These are phyloP conservation scores for Oncorhynchus masou DNA, from an alignment of 2,113 vertebrate genomes.

Conservation along the genomic window DNA sequence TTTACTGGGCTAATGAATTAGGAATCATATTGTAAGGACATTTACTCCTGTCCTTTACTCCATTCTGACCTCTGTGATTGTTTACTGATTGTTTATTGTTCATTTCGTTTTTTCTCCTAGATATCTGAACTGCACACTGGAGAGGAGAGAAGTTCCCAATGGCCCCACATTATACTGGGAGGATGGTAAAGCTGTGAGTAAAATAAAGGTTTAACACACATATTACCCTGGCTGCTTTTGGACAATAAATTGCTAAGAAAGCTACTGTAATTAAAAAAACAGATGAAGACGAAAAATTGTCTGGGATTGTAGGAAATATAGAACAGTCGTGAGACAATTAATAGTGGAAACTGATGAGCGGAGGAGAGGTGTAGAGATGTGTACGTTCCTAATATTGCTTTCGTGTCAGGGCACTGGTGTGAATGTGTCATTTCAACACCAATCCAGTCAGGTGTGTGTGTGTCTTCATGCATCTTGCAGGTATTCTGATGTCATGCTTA, in stretches of 20 bases:
- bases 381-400: constrained; percentile 26
- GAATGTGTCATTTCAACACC: constrained; percentile 30
- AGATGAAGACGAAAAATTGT: constrained; percentile 1
- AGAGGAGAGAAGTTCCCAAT: no score
- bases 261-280: background rate
- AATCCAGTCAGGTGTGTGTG: background rate
- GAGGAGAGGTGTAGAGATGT: constrained; percentile 22
- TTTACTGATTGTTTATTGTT: no score
- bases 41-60: no score
- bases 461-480: background rate
- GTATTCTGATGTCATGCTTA: background rate
- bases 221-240: background rate
- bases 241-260: constrained; percentile 33
- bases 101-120: no score
- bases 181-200: background rate
- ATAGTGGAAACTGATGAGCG: background rate
- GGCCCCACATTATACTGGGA: no score
- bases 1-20: no score
- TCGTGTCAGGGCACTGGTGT: constrained; percentile 29
- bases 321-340: background rate
- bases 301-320: background rate
- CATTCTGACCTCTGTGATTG: no score
- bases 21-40: no score
- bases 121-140: no score
- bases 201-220: background rate